Evolutionary conservation across 2,113 vertebrate species (phyloP).

Genomic region (Antechinus stuartii): DNA sequence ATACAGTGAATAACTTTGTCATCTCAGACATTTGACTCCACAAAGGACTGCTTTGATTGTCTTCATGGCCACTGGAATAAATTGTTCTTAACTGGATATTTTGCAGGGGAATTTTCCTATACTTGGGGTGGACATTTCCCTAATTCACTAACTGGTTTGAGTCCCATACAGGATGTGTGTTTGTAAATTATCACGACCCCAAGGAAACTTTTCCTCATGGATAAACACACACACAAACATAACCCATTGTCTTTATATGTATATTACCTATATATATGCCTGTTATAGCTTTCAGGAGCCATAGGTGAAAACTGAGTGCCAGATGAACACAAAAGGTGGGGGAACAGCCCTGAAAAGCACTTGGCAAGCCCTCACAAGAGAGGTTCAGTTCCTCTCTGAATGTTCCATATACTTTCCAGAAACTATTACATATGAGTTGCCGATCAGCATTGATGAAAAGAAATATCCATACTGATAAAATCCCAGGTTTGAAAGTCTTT

Average conservation of each 20-base stretch:
- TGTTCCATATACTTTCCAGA: neutral
- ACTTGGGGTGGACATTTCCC: neutral
- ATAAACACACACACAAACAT: too few relatives aligned
- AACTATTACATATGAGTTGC: neutral
- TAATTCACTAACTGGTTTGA: neutral
- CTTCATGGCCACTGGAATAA: neutral
- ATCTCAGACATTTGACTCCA: neutral
- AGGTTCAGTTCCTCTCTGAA: neutral
- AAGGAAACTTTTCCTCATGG: too few relatives aligned
- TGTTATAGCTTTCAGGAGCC: neutral
- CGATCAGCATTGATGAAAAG: neutral
- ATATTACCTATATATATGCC: neutral
- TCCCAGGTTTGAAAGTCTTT: neutral
- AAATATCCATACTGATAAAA: neutral
- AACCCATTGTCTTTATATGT: too few relatives aligned
- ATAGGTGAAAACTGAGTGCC: neutral
- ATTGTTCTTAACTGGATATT: neutral
- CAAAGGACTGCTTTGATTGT: neutral
- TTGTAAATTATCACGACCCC: too few relatives aligned
- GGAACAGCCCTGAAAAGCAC: neutral
- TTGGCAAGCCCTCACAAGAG: neutral
- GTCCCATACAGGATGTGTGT: too few relatives aligned
- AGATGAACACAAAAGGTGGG: neutral
- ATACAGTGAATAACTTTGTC: neutral
- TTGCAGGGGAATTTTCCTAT: neutral